Percentiles rank a stretch among this genome's conserved stretches.
Conservation (phyloP, 2,888 invertebrate genomes). For the Herminia tarsipennalis region DNA sequence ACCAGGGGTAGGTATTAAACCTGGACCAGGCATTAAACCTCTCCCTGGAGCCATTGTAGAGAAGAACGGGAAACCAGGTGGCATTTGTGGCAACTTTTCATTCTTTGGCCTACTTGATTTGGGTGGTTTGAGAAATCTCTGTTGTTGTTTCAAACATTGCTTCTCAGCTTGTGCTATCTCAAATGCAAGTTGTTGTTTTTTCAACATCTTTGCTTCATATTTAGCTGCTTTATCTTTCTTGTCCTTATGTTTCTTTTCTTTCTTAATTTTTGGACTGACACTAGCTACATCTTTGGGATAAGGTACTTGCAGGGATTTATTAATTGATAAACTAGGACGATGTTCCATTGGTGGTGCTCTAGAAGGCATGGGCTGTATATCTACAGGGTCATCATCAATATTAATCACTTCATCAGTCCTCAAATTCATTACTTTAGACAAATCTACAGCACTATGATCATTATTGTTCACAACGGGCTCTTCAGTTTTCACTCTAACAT, state of each 20-base stretch:
- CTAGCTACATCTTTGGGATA: constrained; percentile 83
- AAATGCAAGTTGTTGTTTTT: constrained; percentile 75
- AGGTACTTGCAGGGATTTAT: constrained; percentile 75
- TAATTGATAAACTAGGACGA: constrained; percentile 72
- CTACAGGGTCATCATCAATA: constrained; percentile 80
- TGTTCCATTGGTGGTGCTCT: constrained; percentile 55
- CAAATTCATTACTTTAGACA: constrained; percentile 79
- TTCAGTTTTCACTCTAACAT: constrained; percentile 66
- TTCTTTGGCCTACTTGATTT: constrained; percentile 76
- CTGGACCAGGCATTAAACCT: constrained; percentile 84
- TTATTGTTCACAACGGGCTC: constrained; percentile 80
- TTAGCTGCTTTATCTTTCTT: constrained; percentile 81
- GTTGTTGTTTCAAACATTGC: constrained; percentile 69
- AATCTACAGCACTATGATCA: constrained; percentile 81
- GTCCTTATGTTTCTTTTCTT: constrained; percentile 84
- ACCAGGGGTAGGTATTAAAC: constrained; percentile 76
- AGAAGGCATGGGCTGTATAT: constrained; percentile 59
- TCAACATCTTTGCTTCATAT: constrained; percentile 76
- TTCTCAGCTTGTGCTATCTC: constrained; percentile 75
- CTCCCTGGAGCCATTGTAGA: constrained; percentile 77
- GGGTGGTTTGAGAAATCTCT: constrained; percentile 62
- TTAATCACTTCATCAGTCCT: constrained; percentile 81
- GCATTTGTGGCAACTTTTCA: constrained; percentile 74
- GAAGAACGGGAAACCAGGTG: constrained; percentile 79
- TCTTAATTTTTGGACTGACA: constrained; percentile 85